phyloP scores from a whole-genome alignment of 2,888 invertebrate genomes.

The Melieria crassipennis region DNA sequence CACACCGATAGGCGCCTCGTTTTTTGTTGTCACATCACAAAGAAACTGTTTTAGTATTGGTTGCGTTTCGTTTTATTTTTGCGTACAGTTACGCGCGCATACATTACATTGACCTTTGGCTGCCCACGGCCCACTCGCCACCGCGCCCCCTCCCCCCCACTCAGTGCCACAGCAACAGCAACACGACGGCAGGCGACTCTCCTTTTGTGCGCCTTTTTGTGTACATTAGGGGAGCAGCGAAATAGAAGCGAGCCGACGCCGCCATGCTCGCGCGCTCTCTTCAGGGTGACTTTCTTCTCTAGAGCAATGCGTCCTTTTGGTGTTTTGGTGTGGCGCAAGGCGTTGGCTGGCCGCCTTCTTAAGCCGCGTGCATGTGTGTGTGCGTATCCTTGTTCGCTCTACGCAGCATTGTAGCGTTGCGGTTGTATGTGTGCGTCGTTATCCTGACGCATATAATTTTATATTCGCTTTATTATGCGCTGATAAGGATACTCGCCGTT shows the following conservation, averaged over 20 bases:
- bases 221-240: slow-evolving; percentile 18
- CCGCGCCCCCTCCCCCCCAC: slow-evolving; percentile 29
- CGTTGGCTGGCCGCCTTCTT: slow-evolving; percentile 18
- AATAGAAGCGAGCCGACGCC: not conserved
- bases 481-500: slow-evolving; percentile 25
- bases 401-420: not conserved
- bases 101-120: not conserved
- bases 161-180: slow-evolving; percentile 63
- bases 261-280: slow-evolving; percentile 21
- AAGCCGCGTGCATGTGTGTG: not conserved
- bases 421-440: slow-evolving; percentile 13
- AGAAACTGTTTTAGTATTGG: slow-evolving; percentile 20
- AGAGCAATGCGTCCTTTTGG: slow-evolving; percentile 5
- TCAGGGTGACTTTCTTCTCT: slow-evolving; percentile 25
- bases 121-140: too few species aligned
- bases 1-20: not conserved
- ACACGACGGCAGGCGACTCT: slow-evolving; percentile 57
- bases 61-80: slow-evolving; percentile 14
- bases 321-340: slow-evolving; percentile 37
- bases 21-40: slow-evolving; percentile 27
- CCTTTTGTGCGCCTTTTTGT: slow-evolving; percentile 20
- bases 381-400: not conserved
- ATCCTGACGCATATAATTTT: slow-evolving; percentile 28
- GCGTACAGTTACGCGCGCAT: not conserved
- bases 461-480: slow-evolving; percentile 24